Base-by-base conservation (phyloP, 2,888 invertebrate genomes). In the Cordilura impudica region DNA sequence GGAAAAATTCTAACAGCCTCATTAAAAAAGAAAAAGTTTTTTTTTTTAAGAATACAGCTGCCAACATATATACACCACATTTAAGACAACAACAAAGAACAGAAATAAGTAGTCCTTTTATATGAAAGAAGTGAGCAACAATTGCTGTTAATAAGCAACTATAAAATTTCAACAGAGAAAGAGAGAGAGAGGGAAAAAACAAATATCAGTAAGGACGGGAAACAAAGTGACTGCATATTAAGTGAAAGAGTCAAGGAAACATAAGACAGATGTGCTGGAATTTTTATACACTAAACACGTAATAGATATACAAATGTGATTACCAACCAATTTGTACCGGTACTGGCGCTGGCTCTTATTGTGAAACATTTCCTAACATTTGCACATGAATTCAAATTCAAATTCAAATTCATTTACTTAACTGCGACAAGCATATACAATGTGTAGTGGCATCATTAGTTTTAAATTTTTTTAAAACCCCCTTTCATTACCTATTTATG, bases 81-180 rank as follows among this genome's bases (percentile, higher is more conserved):
- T 16, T 18, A 47, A 23, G 18, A n/a, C n/a, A 14, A 10, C n/a
- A 19, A 16, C 2, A 31, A 31, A 16, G 26, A 43, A 29, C 14
- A 7, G 2, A 10, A 18, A 51, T 16, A 23, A 23, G 35, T 16
- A 43, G 12, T 47, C n/a, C n/a, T n/a, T n/a, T n/a, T n/a, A 65
- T n/a, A 23, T 4, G 49, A 35, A 49, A 5, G 23, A 26, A 63
- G 49, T 39, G 58, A 61, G 56, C 67, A 72, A 75, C 79, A 79
- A 67, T 79, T 79, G 75, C 5, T 75, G 66, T 75, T 79, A 75
- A 75, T 79, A 75, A 79, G 75, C 75, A 75, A 21, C 26, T 65
- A 69, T 29, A 56, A 70, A 63, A 76, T 70, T 49, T 70, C 63
- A 69, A 75, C 49, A 43, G 21, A 49, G 43, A 56, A 65, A 70